Evolutionary conservation across 2,113 vertebrate species (phyloP).

Genomic region (Eretmochelys imbricata): DNA sequence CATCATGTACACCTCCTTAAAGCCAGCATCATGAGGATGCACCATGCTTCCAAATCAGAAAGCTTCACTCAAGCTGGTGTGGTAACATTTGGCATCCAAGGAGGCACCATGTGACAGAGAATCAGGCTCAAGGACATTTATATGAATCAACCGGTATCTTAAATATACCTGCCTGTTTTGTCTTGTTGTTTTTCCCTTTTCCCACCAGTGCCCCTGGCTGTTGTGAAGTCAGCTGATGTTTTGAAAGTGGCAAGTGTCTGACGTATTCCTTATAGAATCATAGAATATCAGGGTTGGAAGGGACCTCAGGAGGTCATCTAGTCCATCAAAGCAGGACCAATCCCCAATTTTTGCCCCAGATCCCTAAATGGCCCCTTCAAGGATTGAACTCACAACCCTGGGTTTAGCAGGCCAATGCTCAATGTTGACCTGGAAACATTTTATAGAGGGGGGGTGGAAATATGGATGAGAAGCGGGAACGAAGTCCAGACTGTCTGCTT

Average conservation of each 20-base stretch:
- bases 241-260: background rate
- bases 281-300: too few species aligned
- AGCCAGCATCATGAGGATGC: background rate
- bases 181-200: slow-evolving; percentile 25
- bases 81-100: background rate
- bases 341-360: too few species aligned
- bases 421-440: background rate
- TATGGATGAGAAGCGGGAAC: background rate
- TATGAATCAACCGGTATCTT: background rate
- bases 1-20: background rate
- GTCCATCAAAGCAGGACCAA: too few species aligned
- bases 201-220: slow-evolving; percentile 29
- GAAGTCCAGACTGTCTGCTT: slow-evolving; percentile 4
- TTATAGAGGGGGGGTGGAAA: background rate
- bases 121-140: background rate
- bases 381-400: too few species aligned
- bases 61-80: background rate
- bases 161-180: background rate
- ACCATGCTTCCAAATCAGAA: background rate
- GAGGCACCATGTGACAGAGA: background rate
- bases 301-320: too few species aligned
- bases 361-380: too few species aligned
- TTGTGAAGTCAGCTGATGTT: background rate
- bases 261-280: background rate
- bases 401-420: too few species aligned